These are phyloP conservation scores for Nephila pilipes DNA, from an alignment of 1,140 invertebrate genomes.

Conservation along the genomic window DNA sequence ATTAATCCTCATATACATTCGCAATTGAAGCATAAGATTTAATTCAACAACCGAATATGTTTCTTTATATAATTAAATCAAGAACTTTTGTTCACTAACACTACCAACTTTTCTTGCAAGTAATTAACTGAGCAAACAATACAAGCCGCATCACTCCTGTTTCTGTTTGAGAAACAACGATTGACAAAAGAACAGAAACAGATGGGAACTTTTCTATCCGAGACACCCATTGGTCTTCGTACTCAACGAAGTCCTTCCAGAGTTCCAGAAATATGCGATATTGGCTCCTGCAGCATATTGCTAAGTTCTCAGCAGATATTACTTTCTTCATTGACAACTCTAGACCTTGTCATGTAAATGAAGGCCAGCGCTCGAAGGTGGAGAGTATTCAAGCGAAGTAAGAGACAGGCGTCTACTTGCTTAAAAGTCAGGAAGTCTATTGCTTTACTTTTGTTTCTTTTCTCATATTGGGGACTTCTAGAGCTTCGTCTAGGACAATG, in stretches of 20 bases:
- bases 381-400: not conserved
- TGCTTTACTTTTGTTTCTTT: slow-evolving; percentile 5
- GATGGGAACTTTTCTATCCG: not conserved
- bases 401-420: not conserved
- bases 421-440: slow-evolving; percentile 18
- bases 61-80: too few relatives aligned
- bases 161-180: not conserved
- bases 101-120: not conserved
- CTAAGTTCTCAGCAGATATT: slow-evolving; percentile 34
- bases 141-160: too few relatives aligned
- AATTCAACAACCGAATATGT: too few relatives aligned
- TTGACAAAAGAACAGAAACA: slow-evolving; percentile 4
- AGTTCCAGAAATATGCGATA: slow-evolving; percentile 17
- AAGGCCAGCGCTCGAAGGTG: not conserved
- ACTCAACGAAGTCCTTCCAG: not conserved
- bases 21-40: too few relatives aligned
- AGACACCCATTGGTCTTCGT: not conserved
- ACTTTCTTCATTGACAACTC: slow-evolving; percentile 49
- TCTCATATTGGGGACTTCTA: not conserved
- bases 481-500: not conserved
- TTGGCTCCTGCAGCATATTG: not conserved
- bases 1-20: too few relatives aligned
- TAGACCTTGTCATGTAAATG: slow-evolving; percentile 60
- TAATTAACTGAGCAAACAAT: too few relatives aligned
- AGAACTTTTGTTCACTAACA: not conserved